phyloP scores from a whole-genome alignment of 2,888 invertebrate species.

The Cephus pygmeus region DNA sequence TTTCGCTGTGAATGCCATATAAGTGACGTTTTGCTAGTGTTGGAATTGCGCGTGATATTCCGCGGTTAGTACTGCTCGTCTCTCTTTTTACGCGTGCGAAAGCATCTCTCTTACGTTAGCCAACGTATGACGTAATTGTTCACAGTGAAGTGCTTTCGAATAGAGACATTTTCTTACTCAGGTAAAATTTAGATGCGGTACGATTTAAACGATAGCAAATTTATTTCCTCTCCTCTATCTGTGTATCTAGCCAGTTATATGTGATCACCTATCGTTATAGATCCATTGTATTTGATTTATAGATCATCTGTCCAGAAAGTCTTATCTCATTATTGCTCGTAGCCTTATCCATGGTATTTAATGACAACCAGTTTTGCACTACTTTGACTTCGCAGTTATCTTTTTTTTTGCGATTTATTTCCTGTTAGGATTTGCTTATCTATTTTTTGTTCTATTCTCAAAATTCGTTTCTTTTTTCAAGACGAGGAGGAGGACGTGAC shows the following conservation, averaged over 20 bases:
- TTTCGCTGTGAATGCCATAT: not conserved
- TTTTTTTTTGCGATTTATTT: not conserved
- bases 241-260: not conserved
- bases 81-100: not conserved
- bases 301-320: not conserved
- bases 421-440: not conserved
- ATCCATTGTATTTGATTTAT: not conserved
- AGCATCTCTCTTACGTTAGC: slow-evolving; percentile 29
- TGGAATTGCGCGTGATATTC: not conserved
- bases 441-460: not conserved
- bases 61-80: not conserved
- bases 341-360: not conserved
- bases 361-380: not conserved
- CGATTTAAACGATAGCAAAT: not conserved
- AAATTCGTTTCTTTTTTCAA: not conserved
- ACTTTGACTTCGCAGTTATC: not conserved
- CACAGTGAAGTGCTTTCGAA: slow-evolving; percentile 23
- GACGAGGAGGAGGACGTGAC: not conserved
- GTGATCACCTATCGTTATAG: not conserved
- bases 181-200: slow-evolving; percentile 10
- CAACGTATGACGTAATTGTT: slow-evolving; percentile 34
- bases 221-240: slow-evolving; percentile 1
- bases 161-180: slow-evolving; percentile 18
- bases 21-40: not conserved
- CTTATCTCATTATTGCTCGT: not conserved